Percentiles rank a stretch among this genome's conserved stretches.
These are phyloP conservation scores for Chorisops tibialis DNA, from an alignment of 2,888 invertebrate species.

Conservation along the genomic window DNA sequence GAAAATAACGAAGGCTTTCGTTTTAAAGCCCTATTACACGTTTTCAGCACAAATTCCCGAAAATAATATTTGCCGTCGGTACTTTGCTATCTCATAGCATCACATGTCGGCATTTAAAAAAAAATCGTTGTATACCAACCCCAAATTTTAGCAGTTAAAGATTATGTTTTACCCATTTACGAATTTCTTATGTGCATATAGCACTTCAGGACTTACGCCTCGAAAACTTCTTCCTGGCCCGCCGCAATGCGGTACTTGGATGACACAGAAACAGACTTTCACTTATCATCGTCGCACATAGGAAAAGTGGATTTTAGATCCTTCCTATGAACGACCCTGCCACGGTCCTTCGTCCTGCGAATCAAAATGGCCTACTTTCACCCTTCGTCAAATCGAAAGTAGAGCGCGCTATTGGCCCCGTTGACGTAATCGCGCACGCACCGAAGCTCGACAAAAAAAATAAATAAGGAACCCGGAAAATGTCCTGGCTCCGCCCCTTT, in stretches of 20 bases:
- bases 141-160: too few species aligned
- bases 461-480: not conserved
- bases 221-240: too few species aligned
- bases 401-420: constrained; percentile 37
- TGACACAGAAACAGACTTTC: constrained; percentile 22
- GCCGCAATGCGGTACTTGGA: not conserved
- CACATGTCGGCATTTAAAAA: too few species aligned
- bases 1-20: too few species aligned
- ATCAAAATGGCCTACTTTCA: constrained; percentile 39
- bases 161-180: not conserved
- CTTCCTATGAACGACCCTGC: not conserved
- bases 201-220: not conserved
- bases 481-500: constrained; percentile 35
- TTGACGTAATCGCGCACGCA: constrained; percentile 36
- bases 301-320: not conserved
- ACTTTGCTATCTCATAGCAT: too few species aligned
- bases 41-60: too few species aligned
- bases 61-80: too few species aligned
- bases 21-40: too few species aligned
- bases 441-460: not conserved
- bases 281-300: constrained; percentile 8
- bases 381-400: constrained; percentile 33
- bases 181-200: not conserved
- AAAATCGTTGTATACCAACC: too few species aligned
- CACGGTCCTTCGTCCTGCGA: constrained; percentile 25